Evolutionary conservation across 2,797 vertebrate genomes (phyloP).

Genomic region (Limosa lapponica): DNA sequence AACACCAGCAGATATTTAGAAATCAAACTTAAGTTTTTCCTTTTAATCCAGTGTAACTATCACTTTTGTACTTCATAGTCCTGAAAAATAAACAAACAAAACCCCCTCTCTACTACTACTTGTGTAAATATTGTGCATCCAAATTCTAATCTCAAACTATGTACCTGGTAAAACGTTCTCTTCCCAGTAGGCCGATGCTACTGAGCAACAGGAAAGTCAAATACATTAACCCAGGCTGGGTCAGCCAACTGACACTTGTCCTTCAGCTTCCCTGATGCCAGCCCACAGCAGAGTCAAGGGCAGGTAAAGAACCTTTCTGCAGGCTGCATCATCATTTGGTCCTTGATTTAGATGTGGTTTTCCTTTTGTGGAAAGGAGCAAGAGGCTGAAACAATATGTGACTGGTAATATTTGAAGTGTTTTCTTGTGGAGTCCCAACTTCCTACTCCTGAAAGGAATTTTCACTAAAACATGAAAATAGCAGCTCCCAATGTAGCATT

Average conservation of each 20-base stretch:
- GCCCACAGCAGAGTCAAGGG: neutral
- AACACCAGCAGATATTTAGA: neutral
- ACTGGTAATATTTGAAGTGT: neutral
- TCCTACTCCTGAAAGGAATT: neutral
- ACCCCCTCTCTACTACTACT: neutral
- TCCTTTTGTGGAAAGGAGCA: neutral
- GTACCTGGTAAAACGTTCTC: neutral
- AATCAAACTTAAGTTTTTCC: neutral
- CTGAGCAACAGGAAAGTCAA: neutral
- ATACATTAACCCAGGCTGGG: neutral
- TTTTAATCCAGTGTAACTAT: neutral
- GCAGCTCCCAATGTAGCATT: neutral
- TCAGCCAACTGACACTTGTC: neutral
- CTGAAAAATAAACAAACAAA: neutral
- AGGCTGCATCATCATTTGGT: rapidly evolving
- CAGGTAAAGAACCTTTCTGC: neutral
- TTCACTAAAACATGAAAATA: neutral
- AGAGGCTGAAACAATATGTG: rapidly evolving
- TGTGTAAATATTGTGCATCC: neutral
- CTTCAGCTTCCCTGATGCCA: neutral
- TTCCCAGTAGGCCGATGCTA: neutral
- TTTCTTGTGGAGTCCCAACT: neutral
- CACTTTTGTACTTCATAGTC: neutral
- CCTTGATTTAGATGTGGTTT: neutral
- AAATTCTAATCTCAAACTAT: neutral